Evolutionary conservation across 1,140 invertebrate species (phyloP), one percentile per base, ranked within the genome.

Genomic region (Berghia stephanieae): DNA sequence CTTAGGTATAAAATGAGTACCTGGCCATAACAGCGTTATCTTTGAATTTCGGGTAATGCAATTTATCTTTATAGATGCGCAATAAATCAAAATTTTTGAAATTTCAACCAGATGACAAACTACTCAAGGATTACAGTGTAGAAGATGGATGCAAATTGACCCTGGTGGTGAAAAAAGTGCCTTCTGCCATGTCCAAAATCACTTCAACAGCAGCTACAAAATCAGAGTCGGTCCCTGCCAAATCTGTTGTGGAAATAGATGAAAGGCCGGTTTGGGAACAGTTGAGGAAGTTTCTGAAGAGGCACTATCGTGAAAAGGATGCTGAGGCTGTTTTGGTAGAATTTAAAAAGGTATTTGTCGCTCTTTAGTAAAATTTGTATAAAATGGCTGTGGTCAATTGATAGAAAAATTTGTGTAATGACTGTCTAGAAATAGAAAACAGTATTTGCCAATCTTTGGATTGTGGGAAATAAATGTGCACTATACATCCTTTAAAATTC

Each of bases 281-380:
- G 80, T 67, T 89, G 49, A 68, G 79, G 34, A 79, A 78, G 3
- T 85, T 87, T 66, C 80, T 89, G 31, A 78, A 81, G 68, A 84
- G 87, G 80, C 87, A 89, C 81, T 89, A 87, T 78, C 82, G 83
- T 38, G 82, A 83, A 69, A 77, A 78, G 68, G 87, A 89, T 85
- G 85, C 86, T 31, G 81, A 83, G 24, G 86, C 86, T 77, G 86
- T 89, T n/a, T 70, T 88, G 46, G 81, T 79, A 66, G 85, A 88
- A 79, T 89, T 88, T 79, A 83, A 84, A 80, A 88, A 86, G 82
- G 88, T 88, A 83, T 67, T n/a, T n/a, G n/a, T n/a, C n/a, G n/a
- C n/a, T n/a, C n/a, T n/a, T n/a, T n/a, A n/a, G n/a, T n/a, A n/a
- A n/a, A n/a, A n/a, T n/a, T n/a, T n/a, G n/a, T n/a, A n/a, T n/a